A percentile compares a stretch with the other conserved stretches of the same genome.
Evolutionary conservation across 1,140 invertebrate species (phyloP).

Genomic region (Tetragonula clypearis): DNA sequence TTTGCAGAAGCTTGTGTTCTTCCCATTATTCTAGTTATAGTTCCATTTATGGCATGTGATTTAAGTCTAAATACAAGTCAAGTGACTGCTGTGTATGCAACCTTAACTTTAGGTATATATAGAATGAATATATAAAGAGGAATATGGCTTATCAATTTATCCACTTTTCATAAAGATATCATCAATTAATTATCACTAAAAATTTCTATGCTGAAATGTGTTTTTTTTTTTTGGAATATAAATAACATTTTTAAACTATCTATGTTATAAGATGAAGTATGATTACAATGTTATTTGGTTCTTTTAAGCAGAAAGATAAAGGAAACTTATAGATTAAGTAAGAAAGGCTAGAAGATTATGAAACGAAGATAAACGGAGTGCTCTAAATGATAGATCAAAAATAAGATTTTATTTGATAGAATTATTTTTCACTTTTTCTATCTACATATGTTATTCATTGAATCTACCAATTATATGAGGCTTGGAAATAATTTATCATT

Average conservation of each 20-base stretch:
- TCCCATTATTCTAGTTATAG: constrained; percentile 55
- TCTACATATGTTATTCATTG: background rate
- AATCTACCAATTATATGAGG: too few relatives aligned
- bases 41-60: constrained; percentile 67
- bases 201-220: background rate
- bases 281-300: background rate
- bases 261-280: background rate
- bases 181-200: background rate
- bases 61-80: constrained; percentile 54
- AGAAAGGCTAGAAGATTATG: background rate
- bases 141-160: background rate
- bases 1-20: constrained; percentile 65
- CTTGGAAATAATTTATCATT: too few relatives aligned
- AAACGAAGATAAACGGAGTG: background rate
- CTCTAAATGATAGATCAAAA: too few relatives aligned
- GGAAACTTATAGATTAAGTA: background rate
- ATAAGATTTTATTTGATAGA: too few relatives aligned
- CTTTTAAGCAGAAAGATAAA: background rate
- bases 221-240: too few relatives aligned
- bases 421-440: too few relatives aligned
- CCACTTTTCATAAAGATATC: background rate
- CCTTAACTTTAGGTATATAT: constrained; percentile 62
- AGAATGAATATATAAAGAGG: background rate
- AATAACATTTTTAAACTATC: too few relatives aligned
- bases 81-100: constrained; percentile 50